Base-by-base conservation (phyloP, 2,888 invertebrate species). In the Elysia crispata region DNA sequence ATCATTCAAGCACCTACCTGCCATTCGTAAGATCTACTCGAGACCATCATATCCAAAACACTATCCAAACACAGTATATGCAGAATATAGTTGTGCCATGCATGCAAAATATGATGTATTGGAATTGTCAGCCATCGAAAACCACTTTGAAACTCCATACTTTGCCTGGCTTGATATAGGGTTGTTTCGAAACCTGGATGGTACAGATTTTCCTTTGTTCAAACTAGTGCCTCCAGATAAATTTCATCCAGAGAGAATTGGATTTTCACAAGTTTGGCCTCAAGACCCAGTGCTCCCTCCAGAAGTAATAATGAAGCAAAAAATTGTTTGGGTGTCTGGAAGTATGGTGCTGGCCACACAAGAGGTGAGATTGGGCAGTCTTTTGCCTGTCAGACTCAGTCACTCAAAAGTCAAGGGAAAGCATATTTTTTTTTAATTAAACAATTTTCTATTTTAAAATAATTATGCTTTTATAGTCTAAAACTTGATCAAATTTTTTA, bases 101-200 rank as follows among this genome's bases (percentile, higher is more conserved):
- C 83, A 84, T 81, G 83, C 85, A 6, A 85, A 85, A 41, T 85
- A 84, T 69, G 85, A 84, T 70, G 79, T 84, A 8, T 62, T 85
- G 50, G 75, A 80, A 50, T 57, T 18, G 23, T 79, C 83, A 1
- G 57, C 73, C 1, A 57, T 79, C 8, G 62, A 54, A 15, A 82
- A 85, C 69, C 78, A 49, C 28, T 85, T 81, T 33, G 74, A 81
- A 28, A 84, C 83, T 13, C 80, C 82, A 25, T 83, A 80, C 50
- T 84, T 84, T 76, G 84, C 85, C 5, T 85, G 85, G 85, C 28
- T 85, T 5, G 85, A 85, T 74, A 76, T 82, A 0, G 80, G 82
- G 28, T 79, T 80, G n/a, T 84, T 85, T 49, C 79, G 81, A 69
- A 80, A 80, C 15, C 67, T 85, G 57, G 82, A 82, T 69, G 81